Conservation (phyloP, 2,888 invertebrate species). For the Erebia ligea region DNA sequence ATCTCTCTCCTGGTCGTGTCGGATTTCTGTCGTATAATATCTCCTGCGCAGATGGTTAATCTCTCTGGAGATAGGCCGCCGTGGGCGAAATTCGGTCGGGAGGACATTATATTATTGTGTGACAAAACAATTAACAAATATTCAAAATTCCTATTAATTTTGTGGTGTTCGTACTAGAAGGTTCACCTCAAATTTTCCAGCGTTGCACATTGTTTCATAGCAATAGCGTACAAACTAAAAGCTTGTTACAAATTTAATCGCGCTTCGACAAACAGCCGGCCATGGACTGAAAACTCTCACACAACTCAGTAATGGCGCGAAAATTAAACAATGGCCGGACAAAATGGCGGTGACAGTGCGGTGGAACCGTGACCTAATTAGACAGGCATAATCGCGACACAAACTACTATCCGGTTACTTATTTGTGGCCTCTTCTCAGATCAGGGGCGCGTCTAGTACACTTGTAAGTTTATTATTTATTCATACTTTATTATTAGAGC, state of each 20-base stretch:
- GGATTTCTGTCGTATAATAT: too few relatives aligned
- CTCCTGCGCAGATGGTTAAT: too few relatives aligned
- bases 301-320: conserved; percentile 6
- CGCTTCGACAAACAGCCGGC: conserved; percentile 11
- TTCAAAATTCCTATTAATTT: neutral
- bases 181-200: neutral
- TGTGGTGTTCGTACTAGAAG: neutral
- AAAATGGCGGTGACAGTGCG: conserved; percentile 1
- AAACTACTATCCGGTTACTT: too few relatives aligned
- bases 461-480: too few relatives aligned
- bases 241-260: conserved; percentile 13
- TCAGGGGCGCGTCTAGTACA: too few relatives aligned
- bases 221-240: neutral
- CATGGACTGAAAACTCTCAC: conserved; percentile 7
- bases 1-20: too few relatives aligned
- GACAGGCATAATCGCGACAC: conserved; percentile 1
- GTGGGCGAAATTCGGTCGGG: too few relatives aligned
- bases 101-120: too few relatives aligned
- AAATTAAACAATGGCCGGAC: conserved; percentile 15
- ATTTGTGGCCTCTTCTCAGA: too few relatives aligned
- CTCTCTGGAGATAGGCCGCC: too few relatives aligned
- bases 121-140: too few relatives aligned
- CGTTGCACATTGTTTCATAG: neutral
- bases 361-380: conserved; percentile 19
- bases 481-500: too few relatives aligned